Evolutionary conservation across 2,113 vertebrate species (phyloP).

Genomic region (Pachypanchax playfairii): DNA sequence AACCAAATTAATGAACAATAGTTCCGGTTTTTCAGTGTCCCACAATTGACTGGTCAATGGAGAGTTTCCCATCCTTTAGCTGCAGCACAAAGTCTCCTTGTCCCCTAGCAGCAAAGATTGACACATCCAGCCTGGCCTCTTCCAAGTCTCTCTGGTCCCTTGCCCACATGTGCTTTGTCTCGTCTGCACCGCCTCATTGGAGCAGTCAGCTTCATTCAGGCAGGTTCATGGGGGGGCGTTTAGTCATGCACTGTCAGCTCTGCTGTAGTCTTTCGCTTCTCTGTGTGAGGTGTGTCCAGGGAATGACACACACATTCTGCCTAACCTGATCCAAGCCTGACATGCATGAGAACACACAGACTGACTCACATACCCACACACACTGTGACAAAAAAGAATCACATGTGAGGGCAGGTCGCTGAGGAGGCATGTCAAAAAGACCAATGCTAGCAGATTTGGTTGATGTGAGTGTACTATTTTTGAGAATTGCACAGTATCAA

Average conservation of each 20-base stretch:
- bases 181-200: constrained; percentile 63
- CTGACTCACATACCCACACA: constrained; percentile 13
- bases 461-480: constrained; percentile 53
- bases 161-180: constrained; percentile 64
- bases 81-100: constrained; percentile 54
- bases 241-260: constrained; percentile 74
- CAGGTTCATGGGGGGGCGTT: constrained; percentile 60
- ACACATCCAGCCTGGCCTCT: constrained; percentile 59
- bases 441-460: constrained; percentile 14
- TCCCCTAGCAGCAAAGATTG: constrained; percentile 55
- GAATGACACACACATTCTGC: constrained; percentile 31
- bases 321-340: constrained; percentile 28
- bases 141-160: constrained; percentile 36
- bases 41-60: constrained; percentile 30
- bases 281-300: constrained; percentile 46
- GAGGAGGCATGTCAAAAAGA: constrained; percentile 51
- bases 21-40: constrained; percentile 50
- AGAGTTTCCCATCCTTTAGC: constrained; percentile 52
- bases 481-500: constrained; percentile 36
- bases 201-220: constrained; percentile 66
- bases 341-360: constrained; percentile 31
- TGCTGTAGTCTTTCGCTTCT: constrained; percentile 50
- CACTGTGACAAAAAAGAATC: constrained; percentile 18
- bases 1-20: constrained; percentile 58
- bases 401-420: constrained; percentile 18